Evolutionary conservation across 2,888 invertebrate genomes (phyloP), one percentile per base, ranked within the genome.

Genomic region (Seira ritae): DNA sequence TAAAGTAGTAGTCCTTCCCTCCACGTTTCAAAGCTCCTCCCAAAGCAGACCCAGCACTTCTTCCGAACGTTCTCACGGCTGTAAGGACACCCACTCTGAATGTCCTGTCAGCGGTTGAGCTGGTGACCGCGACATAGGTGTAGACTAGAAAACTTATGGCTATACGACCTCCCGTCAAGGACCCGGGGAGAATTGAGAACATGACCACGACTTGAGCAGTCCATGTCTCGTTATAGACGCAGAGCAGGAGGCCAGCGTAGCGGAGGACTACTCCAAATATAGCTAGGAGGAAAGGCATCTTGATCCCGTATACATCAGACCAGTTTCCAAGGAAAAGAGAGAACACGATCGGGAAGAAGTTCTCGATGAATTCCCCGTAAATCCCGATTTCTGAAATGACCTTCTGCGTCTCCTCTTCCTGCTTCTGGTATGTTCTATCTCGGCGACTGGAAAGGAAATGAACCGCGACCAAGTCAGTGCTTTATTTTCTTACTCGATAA

Each of bases 21-120:
- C 55, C 67, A 0, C 76, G 78, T 67, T 85, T 89, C 20, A 89
- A 55, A 70, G 84, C 87, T 15, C 90, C 89, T 1, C 89, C 89
- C 46, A 90, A 17, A 10, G 89, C 84, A 0, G 87, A 87, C 0
- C 90, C 90, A 0, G 89, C 80, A 0, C 89, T 89, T 20, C 86
- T 87, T 15, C 90, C 90, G 31, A 89, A 86, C 1, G 89, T 89
- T 79, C 93, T 92, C 2, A 92, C 91, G 73, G 92, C 89, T n/a
- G 89, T 92, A 15, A 93, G 92, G n/a, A 93, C 89, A 15, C 94
- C 94, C 67, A 94, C 91, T 88, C 94, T 91, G 69, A 94, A 91
- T 0, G 94, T 94, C 24, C 94, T 91, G 86, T 92, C 92, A 87
- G 93, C 93, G 22, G 92, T 79, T 0, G 93, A 91, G 60, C 94